These are phyloP conservation scores for Tribolium freemani DNA, from an alignment of 2,888 invertebrate genomes.

Conservation along the genomic window DNA sequence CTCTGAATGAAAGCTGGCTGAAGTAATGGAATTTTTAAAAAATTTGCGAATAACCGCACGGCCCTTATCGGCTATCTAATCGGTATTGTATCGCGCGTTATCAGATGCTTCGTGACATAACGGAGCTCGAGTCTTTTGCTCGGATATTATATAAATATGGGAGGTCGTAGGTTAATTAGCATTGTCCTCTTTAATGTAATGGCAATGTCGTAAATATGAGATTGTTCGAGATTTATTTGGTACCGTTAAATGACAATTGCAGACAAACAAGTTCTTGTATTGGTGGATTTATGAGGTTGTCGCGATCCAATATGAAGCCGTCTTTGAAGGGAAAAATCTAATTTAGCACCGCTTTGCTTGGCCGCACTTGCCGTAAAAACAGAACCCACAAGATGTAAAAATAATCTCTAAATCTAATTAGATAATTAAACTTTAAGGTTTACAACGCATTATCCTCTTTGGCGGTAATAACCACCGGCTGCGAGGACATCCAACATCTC, in stretches of 20 bases:
- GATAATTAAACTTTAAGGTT: slow-evolving; percentile 16
- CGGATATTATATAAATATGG: slow-evolving; percentile 52
- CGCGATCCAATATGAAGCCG: slow-evolving; percentile 2
- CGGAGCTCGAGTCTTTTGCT: slow-evolving; percentile 54
- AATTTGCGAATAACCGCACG: slow-evolving; percentile 13
- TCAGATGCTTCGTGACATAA: slow-evolving; percentile 61
- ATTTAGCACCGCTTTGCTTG: slow-evolving; percentile 1
- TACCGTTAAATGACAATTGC: slow-evolving; percentile 46
- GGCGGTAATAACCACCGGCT: slow-evolving; percentile 14
- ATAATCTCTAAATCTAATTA: slow-evolving; percentile 30
- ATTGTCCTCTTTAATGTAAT: slow-evolving; percentile 54
- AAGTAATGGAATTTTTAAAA: too few species aligned
- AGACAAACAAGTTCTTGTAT: slow-evolving; percentile 31
- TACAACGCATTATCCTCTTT: slow-evolving; percentile 14
- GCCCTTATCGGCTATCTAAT: slow-evolving; percentile 52
- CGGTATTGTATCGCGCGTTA: slow-evolving; percentile 55
- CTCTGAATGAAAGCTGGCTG: too few species aligned
- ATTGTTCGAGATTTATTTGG: slow-evolving; percentile 48
- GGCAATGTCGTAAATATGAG: slow-evolving; percentile 51
- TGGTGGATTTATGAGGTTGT: slow-evolving; percentile 14
- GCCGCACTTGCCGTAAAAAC: not conserved
- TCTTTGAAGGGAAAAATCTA: slow-evolving; percentile 7
- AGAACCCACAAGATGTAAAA: slow-evolving; percentile 23
- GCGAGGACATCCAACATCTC: slow-evolving; percentile 12
- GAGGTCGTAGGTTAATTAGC: slow-evolving; percentile 59